Percentiles rank a stretch among this genome's conserved stretches.
These are phyloP conservation scores for Buceros bicornis DNA, from an alignment of 2,797 vertebrate species.

Conservation along the genomic window DNA sequence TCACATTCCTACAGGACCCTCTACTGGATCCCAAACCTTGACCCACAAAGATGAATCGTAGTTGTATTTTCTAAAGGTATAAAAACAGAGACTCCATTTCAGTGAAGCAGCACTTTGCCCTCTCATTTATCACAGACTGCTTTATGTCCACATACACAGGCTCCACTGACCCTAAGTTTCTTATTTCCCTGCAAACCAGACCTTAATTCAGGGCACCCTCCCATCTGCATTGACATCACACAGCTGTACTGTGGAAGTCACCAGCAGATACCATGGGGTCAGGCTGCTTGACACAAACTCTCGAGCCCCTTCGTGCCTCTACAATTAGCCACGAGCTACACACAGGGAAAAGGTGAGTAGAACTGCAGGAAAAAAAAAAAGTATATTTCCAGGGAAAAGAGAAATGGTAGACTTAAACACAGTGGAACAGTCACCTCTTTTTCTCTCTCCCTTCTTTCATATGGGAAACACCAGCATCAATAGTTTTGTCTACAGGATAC, in stretches of 20 bases:
- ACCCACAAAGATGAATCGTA: neutral
- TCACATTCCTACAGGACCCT: neutral
- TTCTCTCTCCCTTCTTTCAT: neutral
- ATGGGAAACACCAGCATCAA: neutral
- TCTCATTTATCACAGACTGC: neutral
- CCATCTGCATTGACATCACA: neutral
- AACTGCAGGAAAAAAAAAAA: rapidly evolving
- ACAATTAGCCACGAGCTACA: neutral
- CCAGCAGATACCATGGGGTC: neutral
- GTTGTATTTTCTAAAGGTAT: neutral
- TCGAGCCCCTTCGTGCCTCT: rapidly evolving
- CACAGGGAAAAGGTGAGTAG: neutral
- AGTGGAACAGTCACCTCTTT: neutral
- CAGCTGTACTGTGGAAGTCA: neutral
- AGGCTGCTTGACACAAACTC: neutral
- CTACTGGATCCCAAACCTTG: neutral
- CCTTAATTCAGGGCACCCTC: neutral
- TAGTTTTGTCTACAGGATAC: neutral
- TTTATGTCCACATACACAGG: neutral
- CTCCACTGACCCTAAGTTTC: neutral
- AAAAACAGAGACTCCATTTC: neutral
- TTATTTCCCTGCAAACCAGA: neutral
- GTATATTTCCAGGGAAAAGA: neutral
- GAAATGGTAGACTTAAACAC: neutral
- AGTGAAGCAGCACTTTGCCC: neutral